phyloP scores from a whole-genome alignment of 2,797 vertebrate genomes.

The Hippocampus kuda region DNA sequence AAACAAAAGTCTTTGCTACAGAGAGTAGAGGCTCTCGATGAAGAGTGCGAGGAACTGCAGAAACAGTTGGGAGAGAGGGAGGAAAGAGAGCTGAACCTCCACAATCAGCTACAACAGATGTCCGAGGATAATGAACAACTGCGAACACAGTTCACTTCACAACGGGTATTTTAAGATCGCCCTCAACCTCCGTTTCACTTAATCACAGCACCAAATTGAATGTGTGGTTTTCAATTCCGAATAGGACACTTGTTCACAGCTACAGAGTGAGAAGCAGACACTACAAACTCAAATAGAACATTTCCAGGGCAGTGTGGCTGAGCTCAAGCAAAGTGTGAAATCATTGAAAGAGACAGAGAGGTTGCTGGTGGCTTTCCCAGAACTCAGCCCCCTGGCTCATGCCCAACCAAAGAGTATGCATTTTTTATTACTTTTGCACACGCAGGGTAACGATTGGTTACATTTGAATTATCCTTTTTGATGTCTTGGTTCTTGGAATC shows the following conservation, averaged over 20 bases:
- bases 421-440: neutral
- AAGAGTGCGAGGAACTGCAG: conserved; percentile 72
- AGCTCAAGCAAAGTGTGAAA: conserved; percentile 53
- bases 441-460: neutral
- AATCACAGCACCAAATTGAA: neutral
- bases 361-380: conserved; percentile 83
- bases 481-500: neutral
- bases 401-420: conserved; percentile 73
- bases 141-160: conserved; percentile 51
- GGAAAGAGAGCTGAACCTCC: conserved; percentile 47
- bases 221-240: conserved; percentile 3
- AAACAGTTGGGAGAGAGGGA: conserved; percentile 60
- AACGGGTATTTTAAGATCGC: conserved; percentile 63
- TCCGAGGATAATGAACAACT: conserved; percentile 52
- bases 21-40: conserved; percentile 70
- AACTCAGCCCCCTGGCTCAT: conserved; percentile 64
- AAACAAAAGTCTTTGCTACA: conserved; percentile 74
- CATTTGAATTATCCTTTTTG: neutral
- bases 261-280: conserved; percentile 68
- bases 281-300: conserved; percentile 53
- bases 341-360: conserved; percentile 69
- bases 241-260: conserved; percentile 62
- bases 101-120: conserved; percentile 54
- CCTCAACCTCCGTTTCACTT: neutral
- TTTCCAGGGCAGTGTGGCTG: conserved; percentile 48